A percentile compares a stretch with the other conserved stretches of the same genome.
Conservation (phyloP, 1,140 invertebrate species). For the Drosophila kanapiae region DNA sequence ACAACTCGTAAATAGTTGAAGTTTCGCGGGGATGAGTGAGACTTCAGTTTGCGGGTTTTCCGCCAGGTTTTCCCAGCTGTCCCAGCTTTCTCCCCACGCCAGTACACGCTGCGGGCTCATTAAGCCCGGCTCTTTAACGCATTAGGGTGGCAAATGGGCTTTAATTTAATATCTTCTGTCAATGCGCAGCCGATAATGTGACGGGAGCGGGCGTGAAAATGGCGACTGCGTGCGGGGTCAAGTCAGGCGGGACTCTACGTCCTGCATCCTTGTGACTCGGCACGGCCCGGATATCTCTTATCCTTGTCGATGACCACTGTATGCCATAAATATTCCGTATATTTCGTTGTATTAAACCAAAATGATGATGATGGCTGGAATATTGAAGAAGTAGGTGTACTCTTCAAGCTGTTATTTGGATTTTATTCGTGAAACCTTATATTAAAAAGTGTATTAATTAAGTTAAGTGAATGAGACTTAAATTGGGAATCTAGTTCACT, state of each 20-base stretch:
- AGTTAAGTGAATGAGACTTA: not conserved
- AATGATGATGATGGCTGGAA: not conserved
- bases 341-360: slow-evolving; percentile 42
- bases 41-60: slow-evolving; percentile 15
- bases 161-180: slow-evolving; percentile 42
- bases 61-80: slow-evolving; percentile 2
- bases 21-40: slow-evolving; percentile 15
- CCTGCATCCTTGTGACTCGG: not conserved
- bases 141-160: slow-evolving; percentile 64
- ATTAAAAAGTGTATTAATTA: no score
- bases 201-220: slow-evolving; percentile 35
- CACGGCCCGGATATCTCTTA: slow-evolving; percentile 32
- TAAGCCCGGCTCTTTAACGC: slow-evolving; percentile 73
- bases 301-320: slow-evolving; percentile 38
- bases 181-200: slow-evolving; percentile 59
- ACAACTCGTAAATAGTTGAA: slow-evolving; percentile 62
- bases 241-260: slow-evolving; percentile 16
- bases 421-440: no score
- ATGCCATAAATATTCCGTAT: slow-evolving; percentile 71
- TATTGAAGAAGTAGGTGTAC: not conserved
- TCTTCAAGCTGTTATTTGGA: not conserved
- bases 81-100: not conserved
- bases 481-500: not conserved
- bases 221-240: slow-evolving; percentile 22
- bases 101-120: slow-evolving; percentile 41